Base-by-base conservation (phyloP, 2,797 vertebrate species). In the Silurus lanzhouensis region DNA sequence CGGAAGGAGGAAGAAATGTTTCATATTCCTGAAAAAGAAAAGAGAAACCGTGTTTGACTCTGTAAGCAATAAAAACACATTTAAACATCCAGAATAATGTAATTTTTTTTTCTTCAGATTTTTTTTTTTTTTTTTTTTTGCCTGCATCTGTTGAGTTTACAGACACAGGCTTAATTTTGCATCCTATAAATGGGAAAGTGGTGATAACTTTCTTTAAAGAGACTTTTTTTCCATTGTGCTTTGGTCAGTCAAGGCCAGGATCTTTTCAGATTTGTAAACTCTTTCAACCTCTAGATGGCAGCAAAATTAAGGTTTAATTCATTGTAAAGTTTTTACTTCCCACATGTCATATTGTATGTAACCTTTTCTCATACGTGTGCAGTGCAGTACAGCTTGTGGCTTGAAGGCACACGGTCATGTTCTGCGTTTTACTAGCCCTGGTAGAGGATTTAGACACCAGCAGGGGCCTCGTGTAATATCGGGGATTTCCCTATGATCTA, bases 31-130 rank as follows among this genome's bases (percentile, higher is more conserved):
- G 64, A 81, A 83, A 61, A 74, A 81, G 75, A 87, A 80, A 70
- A 66, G 82, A 78, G 89, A 83, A 87, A 89, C 86, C 93, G 88
- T 92, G 91, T 81, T 92, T 95, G 93, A 92, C 94, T 94, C 92
- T 93, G 91, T 94, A 95, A 96, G 95, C 95, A 95, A 95, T 96
- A 95, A 95, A 91, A 87, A 82, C 81, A 52, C 90, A 91, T 90
- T 92, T 89, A 90, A 91, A 91, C 87, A 85, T 85, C 61, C 8
- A 22, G 55, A 68, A 72, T 19, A 61, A 67, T 79, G 38, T 63
- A 12, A 19, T 60, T 31, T 48, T 5, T 5, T 78, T 19, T 31
- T 68, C 1, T 22, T 12, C 22, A 13, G 6, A 52, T 8, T 8
- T 10, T 57, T 27, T 1, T 5, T 14, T 5, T 3, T n/a, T n/a